Conservation (phyloP, 2,888 invertebrate genomes). For the Drosophila formosana region DNA sequence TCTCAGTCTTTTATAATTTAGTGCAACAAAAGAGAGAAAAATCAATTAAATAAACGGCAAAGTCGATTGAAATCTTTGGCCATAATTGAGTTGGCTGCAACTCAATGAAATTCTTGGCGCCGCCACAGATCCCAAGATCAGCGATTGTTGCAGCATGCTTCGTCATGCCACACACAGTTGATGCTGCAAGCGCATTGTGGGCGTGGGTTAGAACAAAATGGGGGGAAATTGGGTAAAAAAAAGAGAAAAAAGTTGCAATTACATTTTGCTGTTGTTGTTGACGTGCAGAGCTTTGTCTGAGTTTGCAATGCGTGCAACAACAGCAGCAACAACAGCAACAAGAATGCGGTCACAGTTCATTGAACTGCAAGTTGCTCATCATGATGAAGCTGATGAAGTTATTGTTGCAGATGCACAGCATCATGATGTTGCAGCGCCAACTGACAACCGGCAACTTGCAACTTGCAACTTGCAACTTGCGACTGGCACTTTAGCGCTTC, state of each 20-base stretch:
- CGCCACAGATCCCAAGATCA: background rate
- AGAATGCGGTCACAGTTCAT: slow-evolving; percentile 75
- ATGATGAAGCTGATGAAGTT: slow-evolving; percentile 30
- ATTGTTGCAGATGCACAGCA: slow-evolving; percentile 29
- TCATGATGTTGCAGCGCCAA: background rate
- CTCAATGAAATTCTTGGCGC: slow-evolving; percentile 35
- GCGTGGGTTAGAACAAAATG: background rate
- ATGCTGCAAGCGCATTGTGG: background rate
- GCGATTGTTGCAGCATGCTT: slow-evolving; percentile 1
- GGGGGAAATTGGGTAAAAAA: slow-evolving; percentile 14
- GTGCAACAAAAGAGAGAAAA: slow-evolving; percentile 24
- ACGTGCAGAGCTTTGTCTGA: slow-evolving; percentile 55
- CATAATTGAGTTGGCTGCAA: slow-evolving; percentile 33
- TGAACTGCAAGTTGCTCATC: slow-evolving; percentile 63
- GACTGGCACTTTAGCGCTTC: slow-evolving; percentile 20
- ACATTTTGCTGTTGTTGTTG: slow-evolving; percentile 46
- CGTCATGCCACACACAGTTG: slow-evolving; percentile 12
- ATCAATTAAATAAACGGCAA: slow-evolving; percentile 41
- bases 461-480: background rate
- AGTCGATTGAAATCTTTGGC: slow-evolving; percentile 37
- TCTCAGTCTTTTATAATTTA: slow-evolving; percentile 3
- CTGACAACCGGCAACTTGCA: background rate
- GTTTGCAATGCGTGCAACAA: slow-evolving; percentile 60
- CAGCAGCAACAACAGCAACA: slow-evolving; percentile 31
- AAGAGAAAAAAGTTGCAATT: slow-evolving; percentile 50